Conservation (phyloP, 2,797 vertebrate species). For the Phyllotis vaccarum region DNA sequence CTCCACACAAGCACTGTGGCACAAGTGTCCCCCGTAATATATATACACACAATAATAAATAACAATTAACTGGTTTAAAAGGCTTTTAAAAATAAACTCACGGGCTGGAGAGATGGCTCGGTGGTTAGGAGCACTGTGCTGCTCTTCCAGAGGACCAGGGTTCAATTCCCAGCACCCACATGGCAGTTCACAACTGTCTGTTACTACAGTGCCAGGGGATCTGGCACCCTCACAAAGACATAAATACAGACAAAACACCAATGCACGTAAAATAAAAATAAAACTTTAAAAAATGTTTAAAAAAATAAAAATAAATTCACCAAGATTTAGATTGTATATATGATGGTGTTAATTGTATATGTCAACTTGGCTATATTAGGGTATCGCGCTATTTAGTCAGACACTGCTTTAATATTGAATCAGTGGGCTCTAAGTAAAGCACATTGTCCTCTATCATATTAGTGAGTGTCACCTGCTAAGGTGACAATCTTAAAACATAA, state of each 20-base stretch:
- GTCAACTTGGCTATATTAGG: not conserved
- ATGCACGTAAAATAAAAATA: too few relatives aligned
- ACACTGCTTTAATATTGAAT: too few relatives aligned
- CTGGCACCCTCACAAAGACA: too few relatives aligned
- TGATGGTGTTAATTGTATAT: not conserved
- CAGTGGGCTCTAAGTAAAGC: not conserved
- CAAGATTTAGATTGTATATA: not conserved
- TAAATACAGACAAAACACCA: too few relatives aligned
- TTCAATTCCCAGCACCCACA: too few relatives aligned
- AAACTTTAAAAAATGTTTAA: too few relatives aligned
- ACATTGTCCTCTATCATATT: too few relatives aligned
- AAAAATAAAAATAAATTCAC: not conserved
- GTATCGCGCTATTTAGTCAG: not conserved
- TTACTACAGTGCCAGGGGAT: too few relatives aligned
- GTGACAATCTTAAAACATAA: not conserved
- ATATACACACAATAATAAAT: not conserved
- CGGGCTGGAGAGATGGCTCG: too few relatives aligned
- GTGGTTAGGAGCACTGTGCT: too few relatives aligned
- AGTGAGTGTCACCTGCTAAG: not conserved
- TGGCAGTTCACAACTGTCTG: too few relatives aligned
- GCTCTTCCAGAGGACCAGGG: too few relatives aligned
- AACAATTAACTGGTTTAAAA: not conserved
- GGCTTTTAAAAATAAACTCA: not conserved
- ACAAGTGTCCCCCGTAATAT: not conserved
- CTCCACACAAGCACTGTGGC: not conserved